Evolutionary conservation across 2,888 invertebrate species (phyloP).

Genomic region (Chrysina gloriosa): DNA sequence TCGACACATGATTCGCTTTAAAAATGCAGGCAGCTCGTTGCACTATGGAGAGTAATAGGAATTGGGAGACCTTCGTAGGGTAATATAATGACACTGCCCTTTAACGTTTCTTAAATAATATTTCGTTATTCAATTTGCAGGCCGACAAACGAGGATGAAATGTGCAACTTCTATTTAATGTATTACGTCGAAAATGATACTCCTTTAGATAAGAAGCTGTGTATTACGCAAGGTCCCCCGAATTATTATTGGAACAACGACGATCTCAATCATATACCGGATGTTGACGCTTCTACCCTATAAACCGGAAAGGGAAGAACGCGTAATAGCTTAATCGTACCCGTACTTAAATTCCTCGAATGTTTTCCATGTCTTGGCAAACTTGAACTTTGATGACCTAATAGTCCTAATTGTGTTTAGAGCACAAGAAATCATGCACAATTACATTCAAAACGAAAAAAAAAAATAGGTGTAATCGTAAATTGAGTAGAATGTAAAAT

Average conservation of each 20-base stretch:
- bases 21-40: constrained; percentile 82
- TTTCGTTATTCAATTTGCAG: no score
- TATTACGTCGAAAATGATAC: constrained; percentile 85
- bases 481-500: background rate
- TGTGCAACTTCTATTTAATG: constrained; percentile 97
- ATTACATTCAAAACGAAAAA: background rate
- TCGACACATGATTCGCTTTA: background rate
- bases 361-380: constrained; percentile 10
- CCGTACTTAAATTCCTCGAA: constrained; percentile 16
- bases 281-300: constrained; percentile 74
- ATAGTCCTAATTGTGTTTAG: constrained; percentile 23
- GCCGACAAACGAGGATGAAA: constrained; percentile 88
- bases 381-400: background rate
- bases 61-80: constrained; percentile 79
- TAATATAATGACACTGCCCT: constrained; percentile 61
- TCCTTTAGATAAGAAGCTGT: constrained; percentile 83
- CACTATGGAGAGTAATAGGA: constrained; percentile 85
- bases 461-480: background rate
- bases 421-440: constrained; percentile 5
- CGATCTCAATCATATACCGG: constrained; percentile 80
- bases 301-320: constrained; percentile 54
- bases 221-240: constrained; percentile 88
- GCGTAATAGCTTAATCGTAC: background rate
- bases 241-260: constrained; percentile 82
- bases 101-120: background rate